phyloP scores from a whole-genome alignment of 2,113 vertebrate genomes.

The Dermatemys mawii region DNA sequence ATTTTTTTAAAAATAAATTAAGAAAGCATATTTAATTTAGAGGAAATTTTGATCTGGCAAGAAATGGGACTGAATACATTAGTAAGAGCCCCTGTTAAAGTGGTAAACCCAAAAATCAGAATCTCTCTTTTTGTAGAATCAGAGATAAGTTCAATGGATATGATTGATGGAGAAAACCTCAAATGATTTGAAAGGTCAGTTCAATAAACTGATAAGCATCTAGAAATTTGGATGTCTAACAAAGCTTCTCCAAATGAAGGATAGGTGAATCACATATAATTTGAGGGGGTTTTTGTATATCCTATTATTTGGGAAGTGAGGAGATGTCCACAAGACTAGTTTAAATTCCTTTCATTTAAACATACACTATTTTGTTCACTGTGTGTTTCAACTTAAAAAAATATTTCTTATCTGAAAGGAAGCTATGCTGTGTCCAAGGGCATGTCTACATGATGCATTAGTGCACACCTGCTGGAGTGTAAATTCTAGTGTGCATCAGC shows the following conservation, averaged over 20 bases:
- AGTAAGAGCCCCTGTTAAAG: background rate
- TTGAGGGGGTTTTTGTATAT: background rate
- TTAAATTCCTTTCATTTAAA: background rate
- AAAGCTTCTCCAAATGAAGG: background rate
- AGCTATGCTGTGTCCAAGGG: background rate
- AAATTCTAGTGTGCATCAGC: background rate
- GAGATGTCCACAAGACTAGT: background rate
- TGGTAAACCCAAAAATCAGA: background rate
- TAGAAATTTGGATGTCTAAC: background rate
- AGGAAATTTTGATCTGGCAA: background rate
- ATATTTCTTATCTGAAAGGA: background rate
- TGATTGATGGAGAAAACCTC: background rate
- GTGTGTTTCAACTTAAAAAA: background rate
- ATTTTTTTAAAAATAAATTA: background rate
- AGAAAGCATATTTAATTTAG: background rate
- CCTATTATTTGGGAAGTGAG: background rate
- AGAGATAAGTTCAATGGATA: background rate
- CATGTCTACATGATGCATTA: background rate
- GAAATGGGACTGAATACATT: background rate
- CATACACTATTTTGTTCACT: fast-evolving
- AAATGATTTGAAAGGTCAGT: background rate
- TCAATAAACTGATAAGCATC: background rate
- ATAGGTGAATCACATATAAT: background rate
- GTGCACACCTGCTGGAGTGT: background rate
- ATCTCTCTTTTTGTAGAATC: background rate